Evolutionary conservation across 2,797 vertebrate species (phyloP).

Genomic region (Coracias cyanogaster): DNA sequence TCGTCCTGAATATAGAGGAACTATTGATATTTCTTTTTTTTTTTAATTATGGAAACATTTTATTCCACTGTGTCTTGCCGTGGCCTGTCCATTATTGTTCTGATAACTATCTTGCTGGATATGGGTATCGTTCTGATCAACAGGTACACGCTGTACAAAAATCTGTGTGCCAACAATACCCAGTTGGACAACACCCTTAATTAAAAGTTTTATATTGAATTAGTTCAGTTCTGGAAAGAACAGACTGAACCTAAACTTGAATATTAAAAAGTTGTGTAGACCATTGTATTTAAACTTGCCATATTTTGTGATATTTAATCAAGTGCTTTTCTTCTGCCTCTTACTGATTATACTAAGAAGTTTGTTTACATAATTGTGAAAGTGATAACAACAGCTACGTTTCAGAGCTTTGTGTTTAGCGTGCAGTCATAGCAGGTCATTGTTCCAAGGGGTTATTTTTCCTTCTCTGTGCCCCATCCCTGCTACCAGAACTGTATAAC

Average conservation of each 20-base stretch:
- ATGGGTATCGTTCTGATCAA: not conserved
- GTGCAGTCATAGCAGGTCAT: not conserved
- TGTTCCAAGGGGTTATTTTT: not conserved
- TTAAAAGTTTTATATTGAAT: conserved; percentile 42
- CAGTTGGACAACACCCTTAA: not conserved
- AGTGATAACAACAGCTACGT: not conserved
- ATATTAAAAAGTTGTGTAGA: not conserved
- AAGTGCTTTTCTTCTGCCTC: not conserved
- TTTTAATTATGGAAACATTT: conserved; percentile 26
- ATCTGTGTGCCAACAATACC: not conserved
- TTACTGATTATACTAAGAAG: not conserved
- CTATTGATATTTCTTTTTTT: not conserved
- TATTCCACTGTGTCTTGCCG: not conserved
- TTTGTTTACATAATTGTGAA: conserved; percentile 3
- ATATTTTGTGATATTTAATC: not conserved
- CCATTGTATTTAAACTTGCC: not conserved
- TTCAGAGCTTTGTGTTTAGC: conserved; percentile 26
- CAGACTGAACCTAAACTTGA: not conserved
- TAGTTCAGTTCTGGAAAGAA: not conserved
- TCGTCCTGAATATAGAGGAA: not conserved
- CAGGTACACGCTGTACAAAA: not conserved
- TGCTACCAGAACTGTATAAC: not conserved
- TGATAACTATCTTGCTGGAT: conserved; percentile 21
- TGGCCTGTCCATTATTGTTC: conserved; percentile 1
- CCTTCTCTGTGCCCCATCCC: not conserved